Evolutionary conservation across 2,113 vertebrate species (phyloP), one percentile per base, ranked within the genome.

Genomic region (Falcunculus frontatus): DNA sequence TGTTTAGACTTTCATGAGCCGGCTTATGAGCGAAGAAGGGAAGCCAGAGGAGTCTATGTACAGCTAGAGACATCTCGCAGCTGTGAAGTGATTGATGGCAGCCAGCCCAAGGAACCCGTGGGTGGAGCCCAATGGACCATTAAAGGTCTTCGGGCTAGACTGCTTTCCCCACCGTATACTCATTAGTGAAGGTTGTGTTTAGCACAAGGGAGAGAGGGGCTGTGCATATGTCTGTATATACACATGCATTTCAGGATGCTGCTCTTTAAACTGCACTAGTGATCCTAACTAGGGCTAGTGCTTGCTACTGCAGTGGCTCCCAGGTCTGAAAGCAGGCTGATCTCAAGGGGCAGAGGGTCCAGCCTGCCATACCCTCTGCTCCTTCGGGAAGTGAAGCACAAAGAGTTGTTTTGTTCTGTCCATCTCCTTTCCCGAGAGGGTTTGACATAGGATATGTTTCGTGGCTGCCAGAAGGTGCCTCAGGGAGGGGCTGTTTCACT

Each of bases 181-280:
- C 6, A 12, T 49, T 32, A 16, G 7, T 13, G 55, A 60, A 49
- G 32, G 8, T 8, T 65, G 22, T 53, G 11, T 57, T 85, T 27
- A 52, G 88, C 12, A 19, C 65, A 27, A 73, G 63, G 16, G 37
- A 11, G 27, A 78, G 50, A 53, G 22, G 35, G 77, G 29, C 22
- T 52, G 2, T 53, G 29, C 13, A 11, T 9, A 1, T 12, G 18
- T 14, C 1, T 13, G 11, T 7, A 1, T 8, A 12, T 10, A 18
- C 4, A 2, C 4, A 2, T 16, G 8, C 13, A 35, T 29, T 35
- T 57, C 25, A 49, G 52, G 13, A 13, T 47, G 42, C 76, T 70
- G 59, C 26, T 84, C 37, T 46, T n/a, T 4, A 13, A 18, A 11
- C 8, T 47, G 15, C 17, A 20, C 35, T 10, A 6, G 42, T 42